Evolutionary conservation across 2,888 invertebrate species (phyloP), one percentile per base, ranked within the genome.

Genomic region (Aphrophora alni): DNA sequence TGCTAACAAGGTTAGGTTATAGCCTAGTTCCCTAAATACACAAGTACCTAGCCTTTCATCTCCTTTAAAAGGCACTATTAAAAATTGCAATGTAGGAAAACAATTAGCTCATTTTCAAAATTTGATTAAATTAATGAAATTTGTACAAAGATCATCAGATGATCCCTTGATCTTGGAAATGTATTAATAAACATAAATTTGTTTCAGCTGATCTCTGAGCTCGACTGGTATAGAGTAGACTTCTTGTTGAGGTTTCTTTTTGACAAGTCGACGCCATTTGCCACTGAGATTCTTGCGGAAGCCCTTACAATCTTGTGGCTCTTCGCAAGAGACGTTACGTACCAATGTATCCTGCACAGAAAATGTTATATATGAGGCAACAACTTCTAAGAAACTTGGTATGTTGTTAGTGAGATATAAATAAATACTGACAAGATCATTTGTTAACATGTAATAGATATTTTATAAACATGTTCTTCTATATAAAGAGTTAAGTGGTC

Each of bases 221-320:
- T 95, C 95, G 81, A 95, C 94, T 86, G 95, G 95, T 90, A 96
- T 95, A 89, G 94, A 93, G 90, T 95, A 95, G 84, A 93, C 92
- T 88, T 95, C 94, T 88, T 93, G 93, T 87, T 93, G 92, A 84
- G 95, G 93, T 90, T 95, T 95, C 92, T 93, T 94, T 88, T 95
- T 94, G 85, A 95, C 95, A 86, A 95, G 91, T 87, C 95, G 93
- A 89, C 94, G 93, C 93, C 95, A 95, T 87, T 94, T 93, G 87
- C 95, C 95, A 87, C 95, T 94, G 86, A 95, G 92, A 88, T 95
- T 95, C 89, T 95, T 95, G 86, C 95, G 93, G 89, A 95, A 93
- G 88, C 95, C 95, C 88, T 94, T 93, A 84, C 90, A 91, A 88
- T 95, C 94, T 87, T 95, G 94, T 86, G 93, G 92, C 88, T 93